A percentile compares a stretch with the other conserved stretches of the same genome.
These are phyloP conservation scores for Cervus canadensis DNA, from an alignment of 2,113 vertebrate genomes.

Conservation along the genomic window DNA sequence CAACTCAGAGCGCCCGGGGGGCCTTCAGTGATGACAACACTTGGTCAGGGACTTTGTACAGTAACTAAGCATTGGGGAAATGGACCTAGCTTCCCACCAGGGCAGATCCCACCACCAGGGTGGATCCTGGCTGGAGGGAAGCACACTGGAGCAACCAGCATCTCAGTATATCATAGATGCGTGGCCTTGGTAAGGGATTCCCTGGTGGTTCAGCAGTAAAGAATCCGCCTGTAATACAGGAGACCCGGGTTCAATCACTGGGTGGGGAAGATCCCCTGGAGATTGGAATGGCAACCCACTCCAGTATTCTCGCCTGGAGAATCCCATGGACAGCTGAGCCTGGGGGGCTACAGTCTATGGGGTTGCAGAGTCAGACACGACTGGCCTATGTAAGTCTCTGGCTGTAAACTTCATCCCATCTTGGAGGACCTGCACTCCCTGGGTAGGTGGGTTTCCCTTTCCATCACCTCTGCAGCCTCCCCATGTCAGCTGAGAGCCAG, in stretches of 20 bases:
- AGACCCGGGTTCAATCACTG: not conserved
- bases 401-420: rapidly evolving
- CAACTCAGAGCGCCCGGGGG: not conserved
- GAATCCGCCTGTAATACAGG: not conserved
- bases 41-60: rapidly evolving
- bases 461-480: not conserved
- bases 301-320: not conserved
- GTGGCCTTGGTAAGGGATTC: rapidly evolving
- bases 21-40: rapidly evolving
- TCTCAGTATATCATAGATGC: rapidly evolving
- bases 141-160: rapidly evolving
- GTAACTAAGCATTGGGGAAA: not conserved
- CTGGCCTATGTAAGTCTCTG: rapidly evolving
- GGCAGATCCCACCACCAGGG: rapidly evolving
- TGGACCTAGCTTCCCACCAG: not conserved
- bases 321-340: not conserved
- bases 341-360: not conserved
- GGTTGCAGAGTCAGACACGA: not conserved
- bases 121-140: rapidly evolving
- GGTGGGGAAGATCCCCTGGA: not conserved
- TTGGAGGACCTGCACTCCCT: rapidly evolving
- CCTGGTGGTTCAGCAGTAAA: not conserved
- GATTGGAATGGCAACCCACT: not conserved
- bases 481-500: rapidly evolving
- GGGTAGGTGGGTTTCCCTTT: rapidly evolving